Base-by-base conservation (phyloP, 2,888 invertebrate species). In the Eilema sororculum region DNA sequence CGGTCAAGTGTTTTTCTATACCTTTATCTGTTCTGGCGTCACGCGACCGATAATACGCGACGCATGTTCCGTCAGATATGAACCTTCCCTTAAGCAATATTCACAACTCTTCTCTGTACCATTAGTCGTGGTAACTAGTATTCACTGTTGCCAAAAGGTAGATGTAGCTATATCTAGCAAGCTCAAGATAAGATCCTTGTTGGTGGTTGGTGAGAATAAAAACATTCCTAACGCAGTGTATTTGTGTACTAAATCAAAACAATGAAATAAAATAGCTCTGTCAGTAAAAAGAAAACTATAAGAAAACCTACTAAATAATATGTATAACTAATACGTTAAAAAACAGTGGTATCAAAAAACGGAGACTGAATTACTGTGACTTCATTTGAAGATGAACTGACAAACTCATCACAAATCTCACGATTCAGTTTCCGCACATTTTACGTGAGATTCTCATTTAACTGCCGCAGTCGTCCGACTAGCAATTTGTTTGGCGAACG, bases 401-500 rank as follows among this genome's bases (percentile, higher is more conserved):
- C 73, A 79, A 79, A 79, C 76, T 80, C 75, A 79, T 83, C 82
- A 80, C 67, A 77, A 84, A 78, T 79, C 67, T 79, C 69, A 68
- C 65, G 68, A 78, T 75, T 75, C 76, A 80, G 77, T 77, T 73
- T 52, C 66, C 61, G 72, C 64, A 77, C 74, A 76, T 75, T 75
- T 80, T 71, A 68, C 67, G 65, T 73, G 77, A 74, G 71, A 71
- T 64, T 70, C 65, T 65, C 64, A 74, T 75, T 71, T 72, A 72
- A 76, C 70, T 72, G 69, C 71, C 71, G 61, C 72, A 76, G 71
- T 81, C 65, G 62, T 74, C 79, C 78, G 77, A 77, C 75, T 82
- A 75, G 73, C 74, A 82, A 81, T 82, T 78, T 80, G 79, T 84
- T 81, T 81, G 72, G 65, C 67, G 68, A 80, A 82, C 76, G 69